phyloP scores from a whole-genome alignment of 2,888 invertebrate genomes.

The Vanessa cardui region DNA sequence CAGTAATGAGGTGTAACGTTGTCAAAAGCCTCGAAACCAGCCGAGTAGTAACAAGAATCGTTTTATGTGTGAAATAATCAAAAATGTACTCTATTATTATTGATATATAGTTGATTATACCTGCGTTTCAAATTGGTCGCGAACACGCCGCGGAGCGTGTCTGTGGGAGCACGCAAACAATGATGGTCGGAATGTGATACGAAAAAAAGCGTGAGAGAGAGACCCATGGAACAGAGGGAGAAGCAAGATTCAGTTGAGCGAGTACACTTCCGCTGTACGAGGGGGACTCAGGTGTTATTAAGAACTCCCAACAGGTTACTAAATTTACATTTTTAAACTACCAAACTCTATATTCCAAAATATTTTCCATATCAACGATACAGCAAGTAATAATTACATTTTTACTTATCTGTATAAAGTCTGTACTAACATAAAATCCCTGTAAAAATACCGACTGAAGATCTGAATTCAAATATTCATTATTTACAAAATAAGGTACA shows the following conservation, averaged over 20 bases:
- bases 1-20: slow-evolving; percentile 18
- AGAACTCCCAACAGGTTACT: slow-evolving; percentile 37
- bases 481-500: no score
- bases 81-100: slow-evolving; percentile 37
- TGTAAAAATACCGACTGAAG: no score
- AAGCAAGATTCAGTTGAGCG: slow-evolving; percentile 23
- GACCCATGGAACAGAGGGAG: slow-evolving; percentile 37
- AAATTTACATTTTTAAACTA: slow-evolving; percentile 9
- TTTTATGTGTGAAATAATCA: neutral
- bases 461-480: no score
- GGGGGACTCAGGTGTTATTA: slow-evolving; percentile 45
- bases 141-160: slow-evolving; percentile 58
- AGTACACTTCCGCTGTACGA: slow-evolving; percentile 58
- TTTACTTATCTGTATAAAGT: neutral
- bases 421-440: neutral
- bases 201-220: slow-evolving; percentile 56
- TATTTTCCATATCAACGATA: neutral
- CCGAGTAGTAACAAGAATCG: slow-evolving; percentile 24
- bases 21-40: slow-evolving; percentile 41
- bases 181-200: slow-evolving; percentile 72
- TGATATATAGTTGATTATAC: slow-evolving; percentile 47
- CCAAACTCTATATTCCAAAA: neutral
- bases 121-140: slow-evolving; percentile 37
- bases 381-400: neutral
- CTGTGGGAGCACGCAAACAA: slow-evolving; percentile 72